These are phyloP conservation scores for Halyomorpha halys DNA, from an alignment of 1,140 invertebrate species.

Conservation along the genomic window DNA sequence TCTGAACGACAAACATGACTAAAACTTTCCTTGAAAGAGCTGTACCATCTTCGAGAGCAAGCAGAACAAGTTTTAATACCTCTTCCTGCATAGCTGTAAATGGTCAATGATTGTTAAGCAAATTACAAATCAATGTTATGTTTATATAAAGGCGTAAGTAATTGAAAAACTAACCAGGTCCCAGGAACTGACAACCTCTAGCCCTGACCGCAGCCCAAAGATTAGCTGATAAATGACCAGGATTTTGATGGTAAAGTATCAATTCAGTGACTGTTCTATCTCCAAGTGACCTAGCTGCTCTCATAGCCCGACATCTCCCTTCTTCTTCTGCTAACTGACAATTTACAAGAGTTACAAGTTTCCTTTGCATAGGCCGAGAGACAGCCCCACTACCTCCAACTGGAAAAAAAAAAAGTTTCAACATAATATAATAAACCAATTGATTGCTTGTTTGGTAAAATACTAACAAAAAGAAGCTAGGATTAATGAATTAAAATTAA, in stretches of 20 bases:
- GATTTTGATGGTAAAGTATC: slow-evolving; percentile 88
- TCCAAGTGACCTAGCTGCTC: slow-evolving; percentile 80
- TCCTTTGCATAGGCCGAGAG: slow-evolving; percentile 89
- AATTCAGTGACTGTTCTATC: slow-evolving; percentile 92
- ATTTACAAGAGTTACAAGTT: slow-evolving; percentile 82
- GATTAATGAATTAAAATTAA: too few species aligned
- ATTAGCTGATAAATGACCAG: slow-evolving; percentile 82
- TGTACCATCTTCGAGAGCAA: slow-evolving; percentile 91
- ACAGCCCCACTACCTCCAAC: slow-evolving; percentile 38
- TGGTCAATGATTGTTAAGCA: too few species aligned
- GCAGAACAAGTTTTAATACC: slow-evolving; percentile 83
- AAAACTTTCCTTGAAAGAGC: slow-evolving; percentile 94
- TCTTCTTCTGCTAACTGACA: slow-evolving; percentile 87
- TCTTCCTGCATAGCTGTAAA: slow-evolving; percentile 91
- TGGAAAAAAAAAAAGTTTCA: background rate
- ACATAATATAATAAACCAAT: too few species aligned
- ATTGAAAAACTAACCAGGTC: slow-evolving; percentile 53
- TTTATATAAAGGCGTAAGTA: too few species aligned
- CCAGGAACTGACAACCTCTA: slow-evolving; percentile 95
- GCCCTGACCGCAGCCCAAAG: slow-evolving; percentile 95
- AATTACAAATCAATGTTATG: too few species aligned
- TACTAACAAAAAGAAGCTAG: too few species aligned
- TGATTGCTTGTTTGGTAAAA: too few species aligned
- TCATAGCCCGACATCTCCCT: slow-evolving; percentile 64
- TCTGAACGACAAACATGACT: slow-evolving; percentile 97